Percentiles rank a stretch among this genome's conserved stretches.
These are phyloP conservation scores for Trachops cirrhosus DNA, from an alignment of 2,797 vertebrate genomes.

Conservation along the genomic window DNA sequence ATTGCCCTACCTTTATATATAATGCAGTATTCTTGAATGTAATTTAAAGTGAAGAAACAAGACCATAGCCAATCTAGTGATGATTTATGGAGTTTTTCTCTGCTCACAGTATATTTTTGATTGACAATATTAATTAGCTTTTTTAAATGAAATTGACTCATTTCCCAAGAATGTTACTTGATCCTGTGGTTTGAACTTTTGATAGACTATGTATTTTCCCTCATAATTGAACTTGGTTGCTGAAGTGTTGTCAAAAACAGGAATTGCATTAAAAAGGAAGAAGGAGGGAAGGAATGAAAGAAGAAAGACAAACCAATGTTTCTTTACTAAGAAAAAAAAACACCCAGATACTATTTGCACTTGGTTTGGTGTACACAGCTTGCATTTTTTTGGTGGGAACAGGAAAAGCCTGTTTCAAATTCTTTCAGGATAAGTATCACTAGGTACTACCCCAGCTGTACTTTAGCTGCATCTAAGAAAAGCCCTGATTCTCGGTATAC, in stretches of 20 bases:
- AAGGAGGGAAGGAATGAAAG: not conserved
- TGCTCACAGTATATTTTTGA: slow-evolving; percentile 45
- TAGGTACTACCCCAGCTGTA: not conserved
- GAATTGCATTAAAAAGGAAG: slow-evolving; percentile 8
- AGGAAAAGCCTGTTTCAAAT: not conserved
- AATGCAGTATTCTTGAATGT: slow-evolving; percentile 62
- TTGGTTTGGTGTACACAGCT: not conserved
- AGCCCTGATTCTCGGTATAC: not conserved
- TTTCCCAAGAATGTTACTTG: slow-evolving; percentile 49
- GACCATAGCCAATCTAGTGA: not conserved
- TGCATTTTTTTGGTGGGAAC: not conserved
- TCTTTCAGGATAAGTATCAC: not conserved
- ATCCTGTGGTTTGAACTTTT: slow-evolving; percentile 47
- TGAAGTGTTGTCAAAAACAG: slow-evolving; percentile 4
- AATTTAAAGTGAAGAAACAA: slow-evolving; percentile 59
- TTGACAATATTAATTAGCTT: slow-evolving; percentile 45
- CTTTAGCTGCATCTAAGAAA: not conserved
- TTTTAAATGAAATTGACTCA: slow-evolving; percentile 44
- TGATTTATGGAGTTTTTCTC: slow-evolving; percentile 39
- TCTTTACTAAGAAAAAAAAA: slow-evolving; percentile 15
- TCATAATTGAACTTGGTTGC: slow-evolving; percentile 38
- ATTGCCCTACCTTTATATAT: slow-evolving; percentile 38
- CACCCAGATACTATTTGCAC: not conserved
- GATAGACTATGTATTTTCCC: not conserved
- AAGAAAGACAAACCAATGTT: not conserved